Percentiles rank a stretch among this genome's conserved stretches.
Conservation (phyloP, 2,797 vertebrate species). For the Astyanax mexicanus region DNA sequence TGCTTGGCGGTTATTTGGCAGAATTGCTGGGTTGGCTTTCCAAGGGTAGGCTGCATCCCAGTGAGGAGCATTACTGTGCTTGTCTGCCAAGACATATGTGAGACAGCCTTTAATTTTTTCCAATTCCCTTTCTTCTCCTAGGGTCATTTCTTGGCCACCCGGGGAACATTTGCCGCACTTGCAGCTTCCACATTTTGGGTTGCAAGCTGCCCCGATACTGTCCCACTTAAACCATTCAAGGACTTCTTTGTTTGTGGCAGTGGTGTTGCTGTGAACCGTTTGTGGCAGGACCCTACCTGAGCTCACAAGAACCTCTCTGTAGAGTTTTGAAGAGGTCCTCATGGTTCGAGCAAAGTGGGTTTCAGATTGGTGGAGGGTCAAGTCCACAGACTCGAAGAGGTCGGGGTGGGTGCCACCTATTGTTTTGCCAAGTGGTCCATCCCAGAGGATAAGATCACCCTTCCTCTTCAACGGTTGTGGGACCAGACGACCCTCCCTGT, state of each 20-base stretch:
- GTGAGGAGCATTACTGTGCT: neutral
- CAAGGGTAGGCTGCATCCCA: neutral
- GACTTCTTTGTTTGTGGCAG: neutral
- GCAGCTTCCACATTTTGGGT: neutral
- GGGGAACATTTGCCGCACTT: neutral
- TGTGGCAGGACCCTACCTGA: neutral
- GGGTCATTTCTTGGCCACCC: neutral
- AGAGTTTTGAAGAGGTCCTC: neutral
- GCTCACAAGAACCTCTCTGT: too few species aligned
- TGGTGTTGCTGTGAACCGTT: neutral
- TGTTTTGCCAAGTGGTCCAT: constrained; percentile 26
- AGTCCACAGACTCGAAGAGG: constrained; percentile 1
- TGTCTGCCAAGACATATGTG: neutral
- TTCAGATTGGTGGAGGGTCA: neutral
- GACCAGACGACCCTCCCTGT: constrained; percentile 33
- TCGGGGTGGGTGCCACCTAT: constrained; percentile 40
- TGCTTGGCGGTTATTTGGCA: neutral
- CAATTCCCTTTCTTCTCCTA: neutral
- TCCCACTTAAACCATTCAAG: neutral
- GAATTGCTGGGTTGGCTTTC: too few species aligned
- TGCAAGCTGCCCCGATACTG: neutral
- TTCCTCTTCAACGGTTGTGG: constrained; percentile 21
- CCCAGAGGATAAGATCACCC: constrained; percentile 52
- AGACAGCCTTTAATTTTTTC: neutral
- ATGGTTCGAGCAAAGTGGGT: constrained; percentile 8